Conservation (phyloP, 2,113 vertebrate genomes). For the Anolis sagrei region DNA sequence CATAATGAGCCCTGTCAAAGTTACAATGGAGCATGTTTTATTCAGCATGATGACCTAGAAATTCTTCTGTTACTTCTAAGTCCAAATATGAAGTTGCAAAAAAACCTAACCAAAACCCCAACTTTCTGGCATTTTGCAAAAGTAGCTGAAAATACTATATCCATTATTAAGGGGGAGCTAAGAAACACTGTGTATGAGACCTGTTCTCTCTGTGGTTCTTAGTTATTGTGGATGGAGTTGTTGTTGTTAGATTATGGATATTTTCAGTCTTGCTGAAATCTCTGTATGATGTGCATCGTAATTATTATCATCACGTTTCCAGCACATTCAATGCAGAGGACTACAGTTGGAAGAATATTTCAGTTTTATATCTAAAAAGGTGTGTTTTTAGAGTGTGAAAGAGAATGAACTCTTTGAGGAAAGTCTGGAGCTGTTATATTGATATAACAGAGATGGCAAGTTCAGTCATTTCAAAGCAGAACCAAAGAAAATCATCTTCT, state of each 20-base stretch:
- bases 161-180: constrained; percentile 19
- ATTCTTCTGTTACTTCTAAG: constrained; percentile 36
- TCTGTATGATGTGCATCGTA: not conserved
- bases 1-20: constrained; percentile 41
- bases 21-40: constrained; percentile 30
- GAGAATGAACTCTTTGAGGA: not conserved
- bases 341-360: not conserved
- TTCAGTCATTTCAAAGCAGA: not conserved
- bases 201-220: not conserved
- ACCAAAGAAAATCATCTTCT: not conserved
- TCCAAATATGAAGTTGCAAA: constrained; percentile 14
- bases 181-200: not conserved
- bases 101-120: not conserved
- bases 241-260: not conserved
- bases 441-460: not conserved
- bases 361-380: not conserved
- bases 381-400: not conserved
- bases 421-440: not conserved
- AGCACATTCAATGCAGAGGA: not conserved
- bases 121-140: constrained; percentile 9
- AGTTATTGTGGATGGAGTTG: not conserved
- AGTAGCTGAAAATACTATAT: not conserved
- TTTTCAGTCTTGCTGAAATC: not conserved
- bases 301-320: not conserved
- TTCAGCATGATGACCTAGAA: constrained; percentile 46